Evolutionary conservation across 2,113 vertebrate species (phyloP), one percentile per base, ranked within the genome.

Genomic region (Psettodes erumei): DNA sequence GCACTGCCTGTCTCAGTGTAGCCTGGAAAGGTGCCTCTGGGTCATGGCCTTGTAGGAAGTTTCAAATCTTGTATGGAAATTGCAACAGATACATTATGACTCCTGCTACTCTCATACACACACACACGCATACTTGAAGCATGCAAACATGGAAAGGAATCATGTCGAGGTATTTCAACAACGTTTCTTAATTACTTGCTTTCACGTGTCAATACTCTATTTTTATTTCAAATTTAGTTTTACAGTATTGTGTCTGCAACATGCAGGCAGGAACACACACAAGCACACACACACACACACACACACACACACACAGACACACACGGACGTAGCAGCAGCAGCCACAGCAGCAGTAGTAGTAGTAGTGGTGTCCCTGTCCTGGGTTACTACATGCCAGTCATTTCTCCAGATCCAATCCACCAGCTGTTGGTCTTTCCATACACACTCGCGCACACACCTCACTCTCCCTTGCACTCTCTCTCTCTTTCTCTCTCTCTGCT

Each of bases 401-500:
- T 98, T 95, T 95, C 93, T 95, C 83, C 79, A 94, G 94, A 93
- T 96, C 94, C 94, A 90, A 93, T 79, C 77, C 84, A 95, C 91
- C 96, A 97, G 96, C 96, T 97, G 96, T 95, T 96, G 92, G 93
- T 77, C 80, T 88, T 88, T 90, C 85, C 83, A 85, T 54, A 62
- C 63, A 81, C 63, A 66, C 62, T 60, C 63, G 51, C 75, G 53
- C 66, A 43, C 47, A 61, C 61, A 28, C 55, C 56, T 71, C 62
- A 62, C 84, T 88, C 88, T 83, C 86, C 43, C 81, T 86, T 67
- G 33, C 58, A 53, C 78, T 79, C 59, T 70, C 64, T 75, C 62
- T 72, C 51, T 54, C 64, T 75, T 59, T 72, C 51, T 54, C 55
- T 66, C 61, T 76, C 60, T 76, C 50, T 55, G 65, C 81, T 48